Evolutionary conservation across 30 jellyfish, hydroid and myxozoan genomes (phyloP), one percentile per base, ranked within the genome.

Genomic region (Catostylus mosaicus): DNA sequence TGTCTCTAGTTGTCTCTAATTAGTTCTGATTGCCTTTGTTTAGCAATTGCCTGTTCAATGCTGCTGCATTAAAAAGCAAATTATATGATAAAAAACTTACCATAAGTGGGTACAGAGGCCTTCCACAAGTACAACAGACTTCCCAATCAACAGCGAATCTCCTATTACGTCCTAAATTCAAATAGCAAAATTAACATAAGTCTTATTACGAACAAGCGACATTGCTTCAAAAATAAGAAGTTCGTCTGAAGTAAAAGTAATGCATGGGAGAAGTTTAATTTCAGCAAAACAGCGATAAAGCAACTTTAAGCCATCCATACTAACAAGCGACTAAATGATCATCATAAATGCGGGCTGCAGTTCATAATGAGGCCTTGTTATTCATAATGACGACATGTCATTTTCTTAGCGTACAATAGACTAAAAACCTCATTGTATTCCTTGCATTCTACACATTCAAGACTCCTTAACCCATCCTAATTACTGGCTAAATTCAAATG

Each of bases 61-160:
- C 14, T 40, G 7, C 11, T 40, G 54, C 54, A 40, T 5, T 40
- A 5, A 14, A 4, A 16, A 10, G 63, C 6, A 5, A 18, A 50
- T 50, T 26, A 14, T 24, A 26, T 19, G 43, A 6, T n/a, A 7
- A 61, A 23, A 61, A 7, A 34, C 83, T 72, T 30, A 74, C 85
- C 70, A 74, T 40, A 33, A 74, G 46, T 9, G 85, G 85, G 37
- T 48, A 74, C 46, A 74, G 30, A 0, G 85, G 85, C 45, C 85
- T 50, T 33, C 63, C 63, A 24, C 85, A 74, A 14, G 10, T 35
- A 22, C 54, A 8, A 29, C 85, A 74, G 56, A 50, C 30, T 22
- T 74, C 75, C 85, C 85, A 74, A 26, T 57, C 85, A 12, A 74
- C 85, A 1, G 85, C 85, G n/a, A 74, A 23, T 24, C 85, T 3